Base-by-base conservation (phyloP, 2,888 invertebrate genomes). In the Perdita meconis region DNA sequence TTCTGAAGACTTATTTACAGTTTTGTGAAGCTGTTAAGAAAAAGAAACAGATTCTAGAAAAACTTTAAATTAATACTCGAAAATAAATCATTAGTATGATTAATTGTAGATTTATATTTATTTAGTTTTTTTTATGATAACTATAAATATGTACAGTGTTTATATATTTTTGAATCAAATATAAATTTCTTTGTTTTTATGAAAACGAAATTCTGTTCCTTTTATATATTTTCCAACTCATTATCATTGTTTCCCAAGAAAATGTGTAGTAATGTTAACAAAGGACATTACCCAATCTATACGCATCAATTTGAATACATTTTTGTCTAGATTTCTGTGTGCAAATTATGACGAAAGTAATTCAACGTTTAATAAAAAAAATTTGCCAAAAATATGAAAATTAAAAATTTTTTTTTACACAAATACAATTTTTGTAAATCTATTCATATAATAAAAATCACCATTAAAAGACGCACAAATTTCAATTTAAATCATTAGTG, bases 1-100 rank as follows among this genome's bases (percentile, higher is more conserved):
- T 93, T 40, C 84, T 93, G 50, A 90, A 89, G 59, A 89, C 89
- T 38, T 93, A 93, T 81, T 83, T 88, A 56, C 90, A 93, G 69
- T 88, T 93, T 68, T 92, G 92, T 69, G 72, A 84, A 47, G 87
- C 90, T 19, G 87, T 93, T 55, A 92, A 93, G 74, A 93, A 92
- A 72, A 92, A 92, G 76, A 92, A 90, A 85, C 86, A 84, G 19
- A 81, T 92, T 63, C 83, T 91, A 60, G 74, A 86, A 13, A 85
- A 80, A 42, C 55, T 88, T 26, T 74, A 42, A 73, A 5, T 51
- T 42, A 40, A 12, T 50, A 3, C 19, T 26, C 2, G 10, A 47
- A 42, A 30, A 34, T n/a, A 0, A 47, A 60, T 22, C 53, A 26
- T 44, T 10, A 13, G 55, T 13, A 13, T 53, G 40, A 34, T 40